A percentile compares a stretch with the other conserved stretches of the same genome.
These are phyloP conservation scores for Agrotis ipsilon DNA, from an alignment of 2,888 invertebrate genomes.

Conservation along the genomic window DNA sequence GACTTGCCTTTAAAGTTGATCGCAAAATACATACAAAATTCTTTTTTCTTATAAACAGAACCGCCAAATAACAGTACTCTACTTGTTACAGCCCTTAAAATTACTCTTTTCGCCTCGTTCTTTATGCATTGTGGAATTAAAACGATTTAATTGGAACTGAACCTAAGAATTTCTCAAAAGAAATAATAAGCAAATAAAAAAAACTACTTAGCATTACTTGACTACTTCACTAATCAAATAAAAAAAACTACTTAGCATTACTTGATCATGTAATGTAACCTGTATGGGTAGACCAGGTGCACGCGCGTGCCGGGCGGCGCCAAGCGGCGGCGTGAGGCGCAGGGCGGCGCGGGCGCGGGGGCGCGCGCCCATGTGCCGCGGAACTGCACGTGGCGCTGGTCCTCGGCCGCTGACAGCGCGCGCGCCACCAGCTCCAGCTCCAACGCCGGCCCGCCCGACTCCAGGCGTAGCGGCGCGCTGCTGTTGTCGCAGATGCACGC, in stretches of 20 bases:
- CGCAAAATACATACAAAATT: too few species aligned
- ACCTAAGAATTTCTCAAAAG: neutral
- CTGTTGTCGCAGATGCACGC: slow-evolving; percentile 96
- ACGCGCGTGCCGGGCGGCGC: slow-evolving; percentile 77
- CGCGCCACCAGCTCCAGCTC: slow-evolving; percentile 95
- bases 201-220: neutral
- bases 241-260: neutral
- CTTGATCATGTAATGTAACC: slow-evolving; percentile 64
- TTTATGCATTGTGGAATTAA: too few species aligned
- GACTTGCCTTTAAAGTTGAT: too few species aligned
- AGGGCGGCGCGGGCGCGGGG: slow-evolving; percentile 64
- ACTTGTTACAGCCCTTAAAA: too few species aligned
- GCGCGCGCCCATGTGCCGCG: slow-evolving; percentile 91
- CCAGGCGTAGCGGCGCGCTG: slow-evolving; percentile 77
- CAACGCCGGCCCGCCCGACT: slow-evolving; percentile 87
- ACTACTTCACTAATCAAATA: too few species aligned
- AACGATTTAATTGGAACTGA: neutral
- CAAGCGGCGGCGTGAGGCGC: slow-evolving; percentile 74
- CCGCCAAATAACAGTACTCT: too few species aligned
- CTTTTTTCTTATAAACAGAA: too few species aligned
- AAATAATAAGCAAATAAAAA: too few species aligned
- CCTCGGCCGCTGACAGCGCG: slow-evolving; percentile 94
- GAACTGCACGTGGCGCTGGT: slow-evolving; percentile 95
- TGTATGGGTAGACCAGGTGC: slow-evolving; percentile 82
- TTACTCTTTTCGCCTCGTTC: too few species aligned